These are phyloP conservation scores for Lobophora halterata DNA, from an alignment of 2,888 invertebrate genomes.

Conservation along the genomic window DNA sequence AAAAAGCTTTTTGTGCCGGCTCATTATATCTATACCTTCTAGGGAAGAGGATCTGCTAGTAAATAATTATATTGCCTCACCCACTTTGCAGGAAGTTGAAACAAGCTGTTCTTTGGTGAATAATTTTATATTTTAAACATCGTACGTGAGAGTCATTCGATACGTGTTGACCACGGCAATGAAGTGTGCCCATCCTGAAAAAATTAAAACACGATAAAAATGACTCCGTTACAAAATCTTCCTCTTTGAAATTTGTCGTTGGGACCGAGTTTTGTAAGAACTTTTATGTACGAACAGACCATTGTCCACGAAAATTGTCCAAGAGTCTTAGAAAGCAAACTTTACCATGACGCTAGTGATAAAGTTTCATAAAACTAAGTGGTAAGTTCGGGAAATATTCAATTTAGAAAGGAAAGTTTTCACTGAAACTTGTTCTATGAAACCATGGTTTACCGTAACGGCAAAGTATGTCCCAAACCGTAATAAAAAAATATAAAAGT, in stretches of 20 bases:
- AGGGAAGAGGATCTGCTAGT: no score
- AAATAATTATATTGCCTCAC: no score
- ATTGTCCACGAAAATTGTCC: slow-evolving; percentile 15
- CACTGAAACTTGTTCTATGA: no score
- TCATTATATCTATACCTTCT: no score
- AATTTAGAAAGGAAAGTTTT: no score
- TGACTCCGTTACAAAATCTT: no score
- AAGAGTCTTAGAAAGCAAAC: slow-evolving; percentile 13
- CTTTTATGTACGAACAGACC: slow-evolving; percentile 10
- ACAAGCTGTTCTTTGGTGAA: neutral
- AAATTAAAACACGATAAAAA: slow-evolving; percentile 5
- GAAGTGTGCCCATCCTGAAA: slow-evolving; percentile 41
- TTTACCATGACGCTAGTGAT: slow-evolving; percentile 3
- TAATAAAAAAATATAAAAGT: no score
- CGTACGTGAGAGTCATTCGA: slow-evolving; percentile 8
- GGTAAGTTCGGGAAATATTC: slow-evolving; percentile 22
- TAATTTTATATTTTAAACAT: neutral
- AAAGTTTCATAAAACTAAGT: slow-evolving; percentile 9
- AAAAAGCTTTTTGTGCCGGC: no score
- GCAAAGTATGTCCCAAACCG: no score
- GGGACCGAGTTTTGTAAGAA: no score
- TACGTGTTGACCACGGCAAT: slow-evolving; percentile 33
- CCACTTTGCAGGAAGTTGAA: neutral
- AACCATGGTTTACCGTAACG: no score
- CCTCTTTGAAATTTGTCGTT: no score